Base-by-base conservation (phyloP, 2,113 vertebrate species). In the Marcusenius ussheri region DNA sequence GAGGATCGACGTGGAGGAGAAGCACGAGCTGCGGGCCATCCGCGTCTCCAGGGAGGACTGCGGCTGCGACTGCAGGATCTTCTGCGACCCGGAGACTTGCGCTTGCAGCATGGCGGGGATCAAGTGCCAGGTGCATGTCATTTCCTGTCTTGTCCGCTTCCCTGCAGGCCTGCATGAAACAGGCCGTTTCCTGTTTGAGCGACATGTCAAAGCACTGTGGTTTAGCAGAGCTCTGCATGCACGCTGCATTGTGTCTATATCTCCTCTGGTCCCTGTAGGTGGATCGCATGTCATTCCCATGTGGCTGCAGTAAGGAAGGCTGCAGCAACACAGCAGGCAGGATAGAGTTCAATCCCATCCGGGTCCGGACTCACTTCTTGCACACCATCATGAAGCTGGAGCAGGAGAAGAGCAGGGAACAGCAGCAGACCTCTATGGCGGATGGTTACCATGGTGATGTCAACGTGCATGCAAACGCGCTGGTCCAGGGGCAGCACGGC, bases 361-460 rank as follows among this genome's bases (percentile, higher is more conserved):
- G 98, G n/a, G 98, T 99, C 90, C 97, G 98, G 94, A 99, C 98
- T 94, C 98, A 99, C 94, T 99, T 99, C 95, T 96, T 99, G 95
- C 98, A 99, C 96, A 99, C 98, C 46, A 99, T 99, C 92, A 99
- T 99, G 98, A 99, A 99, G 95, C 97, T 99, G 45, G 98, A 99
- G 93, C 95, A 99, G 93, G 98, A 99, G 95, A 99, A 98, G 94
- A 99, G 97, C 80, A 96, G 97, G 4, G 98, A 99, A 95, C 98
- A 99, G 94, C 98, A 98, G 93, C 94, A 95, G 90, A 94, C 95
- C 11, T 93, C 97, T 2, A 92, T 96, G 0, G 93, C 96, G 89
- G 98, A 98, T 1, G 97, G 98, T 93, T 99, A 97, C 94, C 97
- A 96, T 1, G 62, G 93, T 0, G 97, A 98, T 84, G 89, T 96